Evolutionary conservation across 2,113 vertebrate species (phyloP).

Genomic region (Petrocephalus microphthalmus): DNA sequence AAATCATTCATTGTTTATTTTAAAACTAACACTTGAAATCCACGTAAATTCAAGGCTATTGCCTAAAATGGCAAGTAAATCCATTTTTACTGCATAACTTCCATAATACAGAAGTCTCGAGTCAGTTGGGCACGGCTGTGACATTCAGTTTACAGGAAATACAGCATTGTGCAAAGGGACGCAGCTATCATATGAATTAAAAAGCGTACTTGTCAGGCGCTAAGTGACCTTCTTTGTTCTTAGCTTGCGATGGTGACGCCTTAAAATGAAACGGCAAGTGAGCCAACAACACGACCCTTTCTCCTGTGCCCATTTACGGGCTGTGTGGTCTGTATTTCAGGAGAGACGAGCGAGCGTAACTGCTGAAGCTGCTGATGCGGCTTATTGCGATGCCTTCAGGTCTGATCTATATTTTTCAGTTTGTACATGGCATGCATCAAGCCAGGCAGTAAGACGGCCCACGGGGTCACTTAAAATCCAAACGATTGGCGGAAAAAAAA

Average conservation of each 20-base stretch:
- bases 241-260: neutral
- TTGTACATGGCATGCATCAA: slow-evolving; percentile 16
- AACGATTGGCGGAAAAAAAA: too few species aligned
- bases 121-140: neutral
- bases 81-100: neutral
- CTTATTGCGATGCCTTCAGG: neutral
- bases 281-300: neutral
- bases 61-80: neutral
- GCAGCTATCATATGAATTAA: neutral
- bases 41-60: neutral
- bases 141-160: neutral
- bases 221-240: neutral
- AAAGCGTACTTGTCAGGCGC: neutral
- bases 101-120: neutral
- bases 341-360: neutral
- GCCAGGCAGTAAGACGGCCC: neutral
- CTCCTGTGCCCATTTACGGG: neutral
- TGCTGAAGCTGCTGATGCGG: neutral
- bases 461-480: slow-evolving; percentile 13
- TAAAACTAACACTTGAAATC: neutral
- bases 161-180: neutral
- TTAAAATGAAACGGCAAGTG: neutral
- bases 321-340: neutral
- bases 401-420: slow-evolving; percentile 11
- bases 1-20: neutral